These are phyloP conservation scores for Coecobrya sp. DNA, from an alignment of 2,888 invertebrate genomes.

Conservation along the genomic window DNA sequence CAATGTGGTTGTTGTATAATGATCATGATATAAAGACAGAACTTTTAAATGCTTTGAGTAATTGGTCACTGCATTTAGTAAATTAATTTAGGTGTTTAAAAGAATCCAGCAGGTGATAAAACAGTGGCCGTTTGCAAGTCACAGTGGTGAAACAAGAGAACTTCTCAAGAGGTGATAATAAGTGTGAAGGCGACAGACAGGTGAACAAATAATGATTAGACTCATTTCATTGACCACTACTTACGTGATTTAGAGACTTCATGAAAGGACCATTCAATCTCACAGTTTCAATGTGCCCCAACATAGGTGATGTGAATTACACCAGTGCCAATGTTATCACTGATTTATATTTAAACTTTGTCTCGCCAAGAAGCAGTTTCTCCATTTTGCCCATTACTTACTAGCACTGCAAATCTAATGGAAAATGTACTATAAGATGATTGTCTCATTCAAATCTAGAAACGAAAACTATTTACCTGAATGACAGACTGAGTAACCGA, in stretches of 20 bases:
- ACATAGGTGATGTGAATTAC: neutral
- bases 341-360: too few relatives aligned
- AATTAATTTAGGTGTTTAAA: constrained; percentile 11
- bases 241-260: neutral
- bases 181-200: constrained; percentile 59
- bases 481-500: too few relatives aligned
- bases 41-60: neutral
- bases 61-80: constrained; percentile 14
- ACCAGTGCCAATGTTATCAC: too few relatives aligned
- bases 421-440: too few relatives aligned
- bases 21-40: too few relatives aligned
- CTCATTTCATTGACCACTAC: neutral
- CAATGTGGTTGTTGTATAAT: neutral
- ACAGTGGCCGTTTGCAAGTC: neutral
- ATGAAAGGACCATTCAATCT: neutral
- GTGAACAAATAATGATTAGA: constrained; percentile 27
- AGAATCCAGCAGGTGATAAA: neutral
- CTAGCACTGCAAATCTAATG: too few relatives aligned
- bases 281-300: neutral
- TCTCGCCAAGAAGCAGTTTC: too few relatives aligned
- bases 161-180: constrained; percentile 10
- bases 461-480: too few relatives aligned
- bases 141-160: constrained; percentile 6
- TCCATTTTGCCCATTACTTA: too few relatives aligned
- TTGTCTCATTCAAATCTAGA: too few relatives aligned